Base-by-base conservation (phyloP, 2,888 invertebrate genomes). In the Gymnosoma rotundatum region DNA sequence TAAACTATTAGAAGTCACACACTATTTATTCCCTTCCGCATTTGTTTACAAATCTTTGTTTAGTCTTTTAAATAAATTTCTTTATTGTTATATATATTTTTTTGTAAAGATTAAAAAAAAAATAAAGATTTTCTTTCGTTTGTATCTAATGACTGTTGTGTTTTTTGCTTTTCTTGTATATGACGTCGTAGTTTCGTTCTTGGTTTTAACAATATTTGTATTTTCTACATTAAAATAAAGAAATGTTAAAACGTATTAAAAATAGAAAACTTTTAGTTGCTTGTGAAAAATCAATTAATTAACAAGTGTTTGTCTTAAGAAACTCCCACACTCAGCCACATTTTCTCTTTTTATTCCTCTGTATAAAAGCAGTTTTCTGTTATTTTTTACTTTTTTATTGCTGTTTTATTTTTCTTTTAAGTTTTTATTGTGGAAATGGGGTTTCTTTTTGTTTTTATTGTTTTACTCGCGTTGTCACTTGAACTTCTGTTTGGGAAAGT, bases 211-310 rank as follows among this genome's bases (percentile, higher is more conserved):
- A 75, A 80, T 52, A 66, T 45, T 78, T 69, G 12, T 72, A 69
- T 72, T 80, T 81, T 70, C 80, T 82, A 70, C 69, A 78, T 74
- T 70, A 32, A 76, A 56, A 56, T 50, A 60, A 52, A 48, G 8
- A 48, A 48, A 60, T 50, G 58, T 21, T 58, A 32, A 66, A 50
- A 56, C 16, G 66, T 60, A 16, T 45, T 10, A 50, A 60, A 32
- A 48, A 38, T 52, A 76, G 50, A 64, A 61, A 48, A 38, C 21
- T 74, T 69, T 36, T 32, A 72, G 21, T 80, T 80, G 20, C 12
- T 78, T 85, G 88, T 83, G 90, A 88, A 90, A 90, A 90, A 90
- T 89, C 90, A 90, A 90, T 90, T 89, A 88, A 88, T 86, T 87
- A 87, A 90, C 88, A 90, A 89, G 88, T 90, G 89, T 88, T 89